Evolutionary conservation across 2,113 vertebrate species (phyloP), one percentile per base, ranked within the genome.

Genomic region (Gallinago undulata): DNA sequence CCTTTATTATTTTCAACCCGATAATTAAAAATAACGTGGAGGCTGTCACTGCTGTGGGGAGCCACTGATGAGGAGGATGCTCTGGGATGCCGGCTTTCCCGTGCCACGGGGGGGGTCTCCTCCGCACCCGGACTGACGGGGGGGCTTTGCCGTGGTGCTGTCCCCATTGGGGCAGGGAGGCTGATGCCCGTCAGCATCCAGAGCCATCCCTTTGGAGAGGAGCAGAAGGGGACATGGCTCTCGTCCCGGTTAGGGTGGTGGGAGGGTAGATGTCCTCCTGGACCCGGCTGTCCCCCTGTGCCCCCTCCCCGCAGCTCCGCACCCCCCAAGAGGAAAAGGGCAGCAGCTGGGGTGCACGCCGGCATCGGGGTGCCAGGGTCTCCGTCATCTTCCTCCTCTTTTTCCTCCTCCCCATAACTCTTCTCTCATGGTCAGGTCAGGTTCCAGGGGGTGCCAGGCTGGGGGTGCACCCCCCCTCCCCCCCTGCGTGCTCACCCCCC

Each of bases 61-160:
- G 62, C 62, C 2, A 13, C 63, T 85, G 84, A 56, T 43, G 25
- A 37, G 74, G 25, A 37, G 74, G 82, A 22, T 83, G 78, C 57
- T 76, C 41, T 1, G 17, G 53, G 35, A 15, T 31, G 14, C 1
- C 4, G 2, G 56, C 47, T 84, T 75, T 70, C 4, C 3, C 24
- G 0, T 0, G 2, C 39, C 39, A 39, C 39, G 1, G 13, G 0
- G 0, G 35, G 72, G 19, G 19, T 77, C 59, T 80, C 19, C 4
- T 21, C 76, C 1, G 0, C 25, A 27, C 13, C 19, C 1, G 1
- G 43, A 33, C 19, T 6, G 2, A 28, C 0, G 8, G 35, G 18
- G 47, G 57, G 27, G 19, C 21, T 90, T 37, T 37, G 53, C 67
- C 3, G 2, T 7, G 28, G 27, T 37, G 39, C 48, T 21, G 10